A percentile compares a stretch with the other conserved stretches of the same genome.
phyloP scores from a whole-genome alignment of 2,113 vertebrate genomes.

The Podiceps cristatus region DNA sequence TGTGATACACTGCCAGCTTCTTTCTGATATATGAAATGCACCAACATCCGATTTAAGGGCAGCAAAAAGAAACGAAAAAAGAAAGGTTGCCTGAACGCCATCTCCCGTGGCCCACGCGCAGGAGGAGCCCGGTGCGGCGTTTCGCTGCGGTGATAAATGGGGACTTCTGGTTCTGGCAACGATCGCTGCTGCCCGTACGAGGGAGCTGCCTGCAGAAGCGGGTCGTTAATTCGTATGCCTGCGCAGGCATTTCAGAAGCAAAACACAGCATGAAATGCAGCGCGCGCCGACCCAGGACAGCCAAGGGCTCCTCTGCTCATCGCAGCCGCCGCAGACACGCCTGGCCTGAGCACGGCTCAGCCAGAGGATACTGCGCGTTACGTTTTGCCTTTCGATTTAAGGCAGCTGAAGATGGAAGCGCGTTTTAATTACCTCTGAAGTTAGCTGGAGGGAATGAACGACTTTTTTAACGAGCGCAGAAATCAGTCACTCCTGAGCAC shows the following conservation, averaged over 20 bases:
- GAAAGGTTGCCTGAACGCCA: not conserved
- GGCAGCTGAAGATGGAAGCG: not conserved
- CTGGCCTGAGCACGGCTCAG: not conserved
- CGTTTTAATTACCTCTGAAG: not conserved
- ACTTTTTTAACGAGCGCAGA: not conserved
- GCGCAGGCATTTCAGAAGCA: not conserved
- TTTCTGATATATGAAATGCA: not conserved
- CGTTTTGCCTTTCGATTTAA: not conserved
- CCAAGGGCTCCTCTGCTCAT: not conserved
- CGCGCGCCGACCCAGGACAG: too few relatives aligned
- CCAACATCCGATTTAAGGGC: not conserved
- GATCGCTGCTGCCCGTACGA: accelerated
- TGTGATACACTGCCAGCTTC: not conserved
- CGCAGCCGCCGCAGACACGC: accelerated
- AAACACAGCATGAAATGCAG: too few relatives aligned
- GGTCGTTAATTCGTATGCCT: not conserved
- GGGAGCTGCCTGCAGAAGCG: not conserved
- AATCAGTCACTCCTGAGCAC: not conserved
- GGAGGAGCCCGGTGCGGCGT: not conserved
- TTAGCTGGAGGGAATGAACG: not conserved
- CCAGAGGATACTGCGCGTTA: not conserved
- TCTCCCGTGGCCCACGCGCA: accelerated
- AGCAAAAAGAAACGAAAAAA: too few relatives aligned
- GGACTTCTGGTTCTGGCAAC: not conserved
- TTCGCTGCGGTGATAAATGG: not conserved